These are phyloP conservation scores for Eristalinus aeneus DNA, from an alignment of 2,888 invertebrate species.

Conservation along the genomic window DNA sequence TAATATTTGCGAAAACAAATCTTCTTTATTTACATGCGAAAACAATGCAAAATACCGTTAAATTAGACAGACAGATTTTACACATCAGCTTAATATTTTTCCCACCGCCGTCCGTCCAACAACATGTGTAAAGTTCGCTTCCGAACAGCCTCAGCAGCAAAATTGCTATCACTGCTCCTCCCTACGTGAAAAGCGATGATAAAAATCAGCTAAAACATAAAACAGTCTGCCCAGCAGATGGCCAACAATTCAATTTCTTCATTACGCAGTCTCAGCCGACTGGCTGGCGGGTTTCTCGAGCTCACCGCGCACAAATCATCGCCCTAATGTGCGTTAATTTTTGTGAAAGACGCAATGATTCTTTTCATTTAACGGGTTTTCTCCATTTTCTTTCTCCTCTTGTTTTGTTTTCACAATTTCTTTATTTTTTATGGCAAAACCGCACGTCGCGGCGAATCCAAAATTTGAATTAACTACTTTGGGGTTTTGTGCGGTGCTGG, in stretches of 20 bases:
- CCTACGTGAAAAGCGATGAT: constrained; percentile 15
- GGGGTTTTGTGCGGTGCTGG: not conserved
- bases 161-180: constrained; percentile 37
- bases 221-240: not conserved
- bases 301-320: constrained; percentile 44
- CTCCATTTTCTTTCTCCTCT: not conserved
- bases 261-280: constrained; percentile 21
- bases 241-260: constrained; percentile 27
- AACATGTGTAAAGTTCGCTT: constrained; percentile 28
- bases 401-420: not conserved
- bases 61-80: not conserved
- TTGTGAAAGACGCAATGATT: not conserved
- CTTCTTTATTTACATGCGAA: not conserved
- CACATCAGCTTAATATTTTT: not conserved
- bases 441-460: constrained; percentile 3
- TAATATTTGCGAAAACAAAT: not conserved
- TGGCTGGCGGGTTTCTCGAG: not conserved
- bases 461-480: not conserved
- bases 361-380: constrained; percentile 19
- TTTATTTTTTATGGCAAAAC: not conserved
- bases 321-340: constrained; percentile 48
- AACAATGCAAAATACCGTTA: not conserved
- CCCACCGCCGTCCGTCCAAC: not conserved
- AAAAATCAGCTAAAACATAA: constrained; percentile 26
- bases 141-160: not conserved